Percentiles rank a stretch among this genome's conserved stretches.
Evolutionary conservation across 2,888 invertebrate species (phyloP).

Genomic region (Euproctis similis): DNA sequence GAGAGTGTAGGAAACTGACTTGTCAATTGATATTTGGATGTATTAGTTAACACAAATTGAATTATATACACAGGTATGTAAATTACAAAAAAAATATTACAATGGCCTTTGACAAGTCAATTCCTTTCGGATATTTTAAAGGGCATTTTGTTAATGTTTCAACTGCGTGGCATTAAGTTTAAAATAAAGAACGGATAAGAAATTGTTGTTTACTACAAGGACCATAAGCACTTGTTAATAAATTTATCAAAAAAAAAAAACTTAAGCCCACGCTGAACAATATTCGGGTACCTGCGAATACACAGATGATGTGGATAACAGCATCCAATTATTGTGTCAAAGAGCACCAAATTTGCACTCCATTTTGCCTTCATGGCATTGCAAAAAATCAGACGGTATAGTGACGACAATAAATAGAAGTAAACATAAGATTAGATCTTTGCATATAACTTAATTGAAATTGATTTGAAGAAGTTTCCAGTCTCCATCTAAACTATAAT

Average conservation of each 20-base stretch:
- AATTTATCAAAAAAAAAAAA: slow-evolving; percentile 14
- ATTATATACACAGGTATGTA: no score
- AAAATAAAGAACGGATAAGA: neutral
- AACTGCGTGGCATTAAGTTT: slow-evolving; percentile 33
- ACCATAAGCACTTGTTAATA: neutral
- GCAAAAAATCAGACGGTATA: slow-evolving; percentile 27
- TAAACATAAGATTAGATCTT: no score
- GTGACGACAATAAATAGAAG: slow-evolving; percentile 20
- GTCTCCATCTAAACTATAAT: no score
- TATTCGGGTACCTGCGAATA: slow-evolving; percentile 67
- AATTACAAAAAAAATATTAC: neutral
- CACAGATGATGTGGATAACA: slow-evolving; percentile 62
- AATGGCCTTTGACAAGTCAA: slow-evolving; percentile 38
- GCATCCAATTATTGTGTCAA: slow-evolving; percentile 42
- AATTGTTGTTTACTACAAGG: neutral
- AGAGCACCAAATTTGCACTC: slow-evolving; percentile 40
- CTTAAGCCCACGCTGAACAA: slow-evolving; percentile 48
- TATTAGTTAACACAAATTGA: no score
- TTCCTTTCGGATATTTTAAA: slow-evolving; percentile 31
- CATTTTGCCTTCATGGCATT: slow-evolving; percentile 37
- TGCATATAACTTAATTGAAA: slow-evolving; percentile 2
- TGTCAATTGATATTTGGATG: slow-evolving; percentile 34
- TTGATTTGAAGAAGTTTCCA: no score
- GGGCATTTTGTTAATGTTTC: slow-evolving; percentile 38
- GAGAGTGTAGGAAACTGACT: slow-evolving; percentile 25